Base-by-base conservation (phyloP, 1,140 invertebrate genomes). In the Brachionus angularis region DNA sequence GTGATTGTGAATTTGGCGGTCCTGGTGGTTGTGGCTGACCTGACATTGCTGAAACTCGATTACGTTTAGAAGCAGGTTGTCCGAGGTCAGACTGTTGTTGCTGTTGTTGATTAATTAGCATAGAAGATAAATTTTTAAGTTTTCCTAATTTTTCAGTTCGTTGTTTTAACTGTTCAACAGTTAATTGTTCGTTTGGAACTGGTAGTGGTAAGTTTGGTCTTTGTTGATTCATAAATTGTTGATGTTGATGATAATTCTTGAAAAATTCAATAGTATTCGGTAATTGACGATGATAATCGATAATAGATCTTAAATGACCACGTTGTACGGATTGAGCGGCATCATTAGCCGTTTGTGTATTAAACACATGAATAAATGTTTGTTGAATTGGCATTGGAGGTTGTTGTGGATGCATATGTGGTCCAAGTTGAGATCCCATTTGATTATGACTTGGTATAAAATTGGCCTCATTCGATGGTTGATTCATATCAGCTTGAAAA, bases 191-290 rank as follows among this genome's bases (percentile, higher is more conserved):
- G 18, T 67, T 67, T 25, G 62, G 62, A 12, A 67, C 62, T 0
- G 46, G 67, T 36, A 42, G 18, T 0, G 36, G 67, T 0, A 55
- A 14, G 5, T 46, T 46, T 1, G 29, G 42, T 50, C 12, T 25
- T 16, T 23, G 52, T 55, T 12, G 61, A n/a, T n/a, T n/a, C 27
- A 21, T 21, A 21, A 10, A 3, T 39, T 64, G 39, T 27, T 62
- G 58, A 47, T 64, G 39, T 16, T 47, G 44, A 18, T 29, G 53
- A 72, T 75, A 75, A 82, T 91, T 90, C 85, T 96, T 92, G 34
- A 97, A 83, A 84, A 92, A 93, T 76, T 91, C 91, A 82, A 94
- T 95, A 44, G 93, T 96, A 72, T 88, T 88, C 23, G 93, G 92
- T 78, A 96, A 91, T 23, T 92, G 89, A 84, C 90, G 92, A 80